Conservation (phyloP, 2,888 invertebrate genomes). For the Sinohyriopsis cumingii region DNA sequence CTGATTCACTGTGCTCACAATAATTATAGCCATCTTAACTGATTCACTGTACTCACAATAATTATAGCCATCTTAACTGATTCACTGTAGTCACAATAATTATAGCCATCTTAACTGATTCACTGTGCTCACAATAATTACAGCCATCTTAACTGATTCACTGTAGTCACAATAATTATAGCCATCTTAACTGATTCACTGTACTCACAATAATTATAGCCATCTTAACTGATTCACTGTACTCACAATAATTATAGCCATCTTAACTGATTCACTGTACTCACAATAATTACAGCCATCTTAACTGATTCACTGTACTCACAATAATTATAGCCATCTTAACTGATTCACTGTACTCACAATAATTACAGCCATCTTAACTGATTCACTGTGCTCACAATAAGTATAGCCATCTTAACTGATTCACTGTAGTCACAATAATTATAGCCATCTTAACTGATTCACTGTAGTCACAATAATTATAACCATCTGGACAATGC, state of each 20-base stretch:
- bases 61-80: background rate
- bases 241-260: background rate
- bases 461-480: background rate
- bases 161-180: background rate
- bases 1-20: too few species aligned
- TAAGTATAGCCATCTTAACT: background rate
- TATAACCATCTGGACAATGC: too few species aligned
- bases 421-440: too few species aligned
- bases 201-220: background rate
- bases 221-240: background rate
- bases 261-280: background rate
- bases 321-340: background rate
- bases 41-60: too few species aligned
- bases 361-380: background rate
- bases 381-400: too few species aligned
- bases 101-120: background rate
- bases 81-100: background rate
- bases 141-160: background rate
- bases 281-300: background rate
- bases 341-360: background rate
- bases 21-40: background rate
- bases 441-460: background rate
- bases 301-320: background rate
- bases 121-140: background rate
- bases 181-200: background rate